These are phyloP conservation scores for Sciaenops ocellatus DNA, from an alignment of 2,797 vertebrate genomes.

Conservation along the genomic window DNA sequence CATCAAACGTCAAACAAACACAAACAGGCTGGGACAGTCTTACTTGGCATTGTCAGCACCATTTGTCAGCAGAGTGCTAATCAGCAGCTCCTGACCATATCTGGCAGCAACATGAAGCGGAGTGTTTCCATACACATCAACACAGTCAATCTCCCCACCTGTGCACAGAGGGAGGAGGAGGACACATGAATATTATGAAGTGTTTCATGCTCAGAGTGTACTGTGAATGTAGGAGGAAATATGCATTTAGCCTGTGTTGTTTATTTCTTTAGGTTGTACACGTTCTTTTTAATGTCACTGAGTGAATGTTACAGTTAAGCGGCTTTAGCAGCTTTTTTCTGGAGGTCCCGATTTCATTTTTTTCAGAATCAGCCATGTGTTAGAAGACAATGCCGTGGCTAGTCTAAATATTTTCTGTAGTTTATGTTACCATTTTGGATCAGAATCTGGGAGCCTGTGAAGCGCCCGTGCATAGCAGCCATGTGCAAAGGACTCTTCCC, in stretches of 20 bases:
- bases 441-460: conserved; percentile 96
- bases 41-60: conserved; percentile 93
- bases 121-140: conserved; percentile 93
- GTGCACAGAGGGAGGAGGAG: not conserved
- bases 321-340: no score
- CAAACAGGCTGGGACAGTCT: not conserved
- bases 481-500: conserved; percentile 96
- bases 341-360: not conserved
- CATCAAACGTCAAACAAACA: not conserved
- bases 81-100: conserved; percentile 95
- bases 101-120: conserved; percentile 96
- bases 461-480: conserved; percentile 95
- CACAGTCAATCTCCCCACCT: conserved; percentile 96
- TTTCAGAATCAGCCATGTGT: not conserved
- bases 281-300: no score
- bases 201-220: not conserved
- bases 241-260: no score
- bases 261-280: no score
- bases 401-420: not conserved
- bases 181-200: not conserved
- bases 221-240: no score
- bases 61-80: conserved; percentile 96
- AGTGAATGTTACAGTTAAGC: no score
- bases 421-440: conserved; percentile 93
- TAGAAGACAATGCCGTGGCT: not conserved